Evolutionary conservation across 2,888 invertebrate species (phyloP), one percentile per base, ranked within the genome.

Genomic region (Torymus auratus): DNA sequence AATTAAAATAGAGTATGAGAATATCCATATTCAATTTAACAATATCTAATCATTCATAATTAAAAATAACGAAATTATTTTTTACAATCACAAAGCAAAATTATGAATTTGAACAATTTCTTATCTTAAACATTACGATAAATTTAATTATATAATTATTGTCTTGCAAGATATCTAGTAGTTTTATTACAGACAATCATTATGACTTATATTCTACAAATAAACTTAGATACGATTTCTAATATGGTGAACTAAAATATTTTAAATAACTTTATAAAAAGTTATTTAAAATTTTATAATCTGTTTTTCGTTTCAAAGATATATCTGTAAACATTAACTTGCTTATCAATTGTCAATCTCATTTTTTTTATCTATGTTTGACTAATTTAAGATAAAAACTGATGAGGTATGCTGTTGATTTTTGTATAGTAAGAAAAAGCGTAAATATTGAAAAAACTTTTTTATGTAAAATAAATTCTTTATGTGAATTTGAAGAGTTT

Each of bases 341-440:
- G n/a, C 23, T 55, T 65, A 76, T 65, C 23, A 56, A 60, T 53
- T 52, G 28, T 65, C 20, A 65, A 70, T 58, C 52, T 71, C 50
- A 13, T 65, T 65, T 71, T 80, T 58, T 55, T 61, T n/a, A 53
- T 41, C 58, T 41, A 14, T 23, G 17, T 70, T 75, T 68, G 12
- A 69, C 15, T 56, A 61, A 72, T 67, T 65, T 55, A 76, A 70
- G 20, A 72, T 67, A 68, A 72, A 50, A 71, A 14, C 56, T 75
- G 41, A 41, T 41, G 70, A 75, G 67, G 15, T 76, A 72, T 56
- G 20, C 41, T 69, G 60, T 77, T 73, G 56, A 69, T 76, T 60
- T 58, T 81, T 78, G 74, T 78, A 81, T 55, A 70, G 52, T 20
- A 69, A 53, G 52, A 53, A 77, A 68, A 81, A 65, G 53, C n/a